phyloP scores from a whole-genome alignment of 2,888 invertebrate species.

The Tipula unca region DNA sequence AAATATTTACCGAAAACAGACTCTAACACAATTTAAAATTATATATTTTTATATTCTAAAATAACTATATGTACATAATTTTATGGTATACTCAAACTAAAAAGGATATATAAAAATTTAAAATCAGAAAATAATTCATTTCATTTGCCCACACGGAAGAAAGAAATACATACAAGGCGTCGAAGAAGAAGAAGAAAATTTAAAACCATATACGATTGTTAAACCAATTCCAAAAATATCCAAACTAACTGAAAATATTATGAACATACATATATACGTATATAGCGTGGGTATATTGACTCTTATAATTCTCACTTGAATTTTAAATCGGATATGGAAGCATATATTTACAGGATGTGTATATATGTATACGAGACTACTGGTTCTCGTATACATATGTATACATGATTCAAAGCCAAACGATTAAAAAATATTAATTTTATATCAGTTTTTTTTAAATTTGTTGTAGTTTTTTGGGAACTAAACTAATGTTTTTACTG shows the following conservation, averaged over 20 bases:
- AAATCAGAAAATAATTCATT: background rate
- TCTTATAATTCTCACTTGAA: background rate
- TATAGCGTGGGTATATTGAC: too few relatives aligned
- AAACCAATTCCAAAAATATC: background rate
- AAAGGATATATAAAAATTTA: background rate
- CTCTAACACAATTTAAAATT: background rate
- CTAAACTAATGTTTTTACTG: background rate
- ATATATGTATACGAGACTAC: background rate
- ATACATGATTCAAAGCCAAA: background rate
- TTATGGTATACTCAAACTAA: background rate
- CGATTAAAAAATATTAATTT: background rate
- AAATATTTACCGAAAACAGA: background rate
- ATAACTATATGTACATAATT: background rate
- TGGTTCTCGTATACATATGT: background rate
- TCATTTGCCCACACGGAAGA: background rate
- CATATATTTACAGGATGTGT: background rate
- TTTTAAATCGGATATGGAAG: background rate
- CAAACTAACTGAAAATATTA: background rate
- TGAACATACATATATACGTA: background rate
- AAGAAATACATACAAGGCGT: background rate
- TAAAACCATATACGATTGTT: background rate
- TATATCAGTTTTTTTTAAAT: background rate
- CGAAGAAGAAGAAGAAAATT: background rate
- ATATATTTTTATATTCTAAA: background rate
- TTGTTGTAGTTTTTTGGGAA: background rate